Evolutionary conservation across 2,797 vertebrate genomes (phyloP), one percentile per base, ranked within the genome.

Genomic region (Galaxias olidus): DNA sequence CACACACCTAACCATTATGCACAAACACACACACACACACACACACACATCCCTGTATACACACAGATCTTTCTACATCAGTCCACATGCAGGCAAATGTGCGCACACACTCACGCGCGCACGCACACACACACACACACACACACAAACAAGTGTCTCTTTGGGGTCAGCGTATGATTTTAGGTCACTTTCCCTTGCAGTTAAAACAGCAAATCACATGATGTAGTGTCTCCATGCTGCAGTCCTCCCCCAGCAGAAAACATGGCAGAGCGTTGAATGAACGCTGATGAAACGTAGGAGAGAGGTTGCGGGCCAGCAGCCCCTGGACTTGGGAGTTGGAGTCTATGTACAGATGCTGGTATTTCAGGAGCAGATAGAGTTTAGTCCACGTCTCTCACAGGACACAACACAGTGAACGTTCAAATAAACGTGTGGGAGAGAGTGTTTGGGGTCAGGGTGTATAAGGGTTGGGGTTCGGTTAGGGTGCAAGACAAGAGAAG

Each of bases 281-380:
- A 66, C 75, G 75, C 74, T 71, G 78, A 85, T 86, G 81, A 75
- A 77, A 80, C 75, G 75, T 78, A 69, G 53, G 70, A 77, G 71
- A 49, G 65, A 47, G 17, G 40, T 51, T 42, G 41, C 53, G 41
- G 61, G 18, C 50, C 47, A 81, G 78, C 76, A 83, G 86, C 82
- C 80, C 83, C 72, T 89, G 86, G 79, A 81, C 85, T 76, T 81
- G 69, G 79, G 83, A 85, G 88, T 86, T 50, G 85, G 94, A 95
- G 92, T 94, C 87, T 97, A 96, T 97, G 93, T 98, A 96, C 95
- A 98, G 93, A 96, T 98, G 96, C 95, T 96, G 94, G 94, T 96
- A 93, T 94, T 94, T 92, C 90, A 84, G 89, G 83, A 91, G 87
- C 86, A 82, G 78, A 82, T 74, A 85, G 75, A 74, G 78, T 62